Evolutionary conservation across 1,140 invertebrate species (phyloP).

Genomic region (Aradophagus sp.): DNA sequence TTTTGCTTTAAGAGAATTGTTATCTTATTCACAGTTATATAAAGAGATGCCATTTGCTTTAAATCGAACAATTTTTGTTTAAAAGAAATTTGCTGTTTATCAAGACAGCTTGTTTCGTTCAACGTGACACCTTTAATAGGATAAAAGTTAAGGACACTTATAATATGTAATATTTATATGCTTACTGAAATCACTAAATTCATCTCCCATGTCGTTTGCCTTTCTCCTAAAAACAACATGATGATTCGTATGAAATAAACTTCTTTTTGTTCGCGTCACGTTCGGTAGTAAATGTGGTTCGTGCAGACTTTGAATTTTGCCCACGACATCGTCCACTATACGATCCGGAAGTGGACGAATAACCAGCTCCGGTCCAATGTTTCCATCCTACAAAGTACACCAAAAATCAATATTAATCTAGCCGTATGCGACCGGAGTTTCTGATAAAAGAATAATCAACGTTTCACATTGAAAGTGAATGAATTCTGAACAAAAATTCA

Average conservation of each 20-base stretch:
- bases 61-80: too few relatives aligned
- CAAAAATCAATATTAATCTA: conserved; percentile 43
- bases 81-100: too few relatives aligned
- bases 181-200: conserved; percentile 72
- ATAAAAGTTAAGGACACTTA: too few relatives aligned
- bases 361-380: conserved; percentile 90
- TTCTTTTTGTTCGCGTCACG: conserved; percentile 65
- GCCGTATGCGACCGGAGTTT: background rate
- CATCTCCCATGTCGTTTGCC: conserved; percentile 78
- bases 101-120: too few relatives aligned
- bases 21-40: too few relatives aligned
- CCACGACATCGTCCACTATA: conserved; percentile 73
- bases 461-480: too few relatives aligned
- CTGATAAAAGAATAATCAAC: conserved; percentile 3
- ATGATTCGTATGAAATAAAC: conserved; percentile 73
- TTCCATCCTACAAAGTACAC: conserved; percentile 83
- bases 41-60: too few relatives aligned
- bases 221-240: conserved; percentile 84
- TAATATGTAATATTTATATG: conserved; percentile 44
- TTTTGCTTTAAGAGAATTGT: too few relatives aligned
- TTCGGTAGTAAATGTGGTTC: conserved; percentile 66
- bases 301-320: conserved; percentile 61
- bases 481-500: too few relatives aligned
- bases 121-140: too few relatives aligned
- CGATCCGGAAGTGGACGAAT: conserved; percentile 87